Percentiles rank a stretch among this genome's conserved stretches.
These are phyloP conservation scores for Rafetus swinhoei DNA, from an alignment of 2,113 vertebrate genomes.

Conservation along the genomic window DNA sequence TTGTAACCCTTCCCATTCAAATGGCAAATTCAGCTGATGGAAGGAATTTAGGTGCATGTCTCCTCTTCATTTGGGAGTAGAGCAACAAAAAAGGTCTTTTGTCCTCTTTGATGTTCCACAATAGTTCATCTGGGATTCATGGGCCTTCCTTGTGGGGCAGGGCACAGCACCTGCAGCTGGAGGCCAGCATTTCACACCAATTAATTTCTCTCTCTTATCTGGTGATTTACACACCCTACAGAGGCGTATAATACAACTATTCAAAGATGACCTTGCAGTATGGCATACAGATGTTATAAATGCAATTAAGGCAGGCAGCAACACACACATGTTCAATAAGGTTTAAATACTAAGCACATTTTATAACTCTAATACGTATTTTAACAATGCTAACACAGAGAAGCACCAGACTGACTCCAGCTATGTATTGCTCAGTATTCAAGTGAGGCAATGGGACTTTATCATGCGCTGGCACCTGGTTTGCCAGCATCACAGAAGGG, in stretches of 20 bases:
- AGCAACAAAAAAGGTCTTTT: not conserved
- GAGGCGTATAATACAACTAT: not conserved
- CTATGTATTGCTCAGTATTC: not conserved
- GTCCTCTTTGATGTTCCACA: not conserved
- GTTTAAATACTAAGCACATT: not conserved
- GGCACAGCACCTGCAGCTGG: not conserved
- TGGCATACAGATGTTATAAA: not conserved
- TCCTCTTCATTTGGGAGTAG: not conserved
- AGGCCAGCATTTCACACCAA: not conserved
- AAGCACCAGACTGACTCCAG: not conserved
- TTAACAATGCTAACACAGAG: not conserved
- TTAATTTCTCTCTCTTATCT: not conserved
- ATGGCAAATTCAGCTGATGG: not conserved
- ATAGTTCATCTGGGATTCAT: not conserved
- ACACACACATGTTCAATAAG: not conserved
- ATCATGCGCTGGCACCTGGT: not conserved
- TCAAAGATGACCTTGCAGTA: not conserved
- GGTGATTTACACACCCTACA: not conserved
- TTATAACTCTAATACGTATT: not conserved
- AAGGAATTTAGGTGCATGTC: not conserved
- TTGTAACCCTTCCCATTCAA: not conserved
- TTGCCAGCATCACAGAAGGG: not conserved
- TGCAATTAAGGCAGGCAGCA: not conserved
- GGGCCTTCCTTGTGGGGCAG: not conserved
- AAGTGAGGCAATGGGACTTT: not conserved